Percentiles rank a stretch among this genome's conserved stretches.
These are phyloP conservation scores for Doris montereyensis DNA, from an alignment of 2,888 invertebrate species.

Conservation along the genomic window DNA sequence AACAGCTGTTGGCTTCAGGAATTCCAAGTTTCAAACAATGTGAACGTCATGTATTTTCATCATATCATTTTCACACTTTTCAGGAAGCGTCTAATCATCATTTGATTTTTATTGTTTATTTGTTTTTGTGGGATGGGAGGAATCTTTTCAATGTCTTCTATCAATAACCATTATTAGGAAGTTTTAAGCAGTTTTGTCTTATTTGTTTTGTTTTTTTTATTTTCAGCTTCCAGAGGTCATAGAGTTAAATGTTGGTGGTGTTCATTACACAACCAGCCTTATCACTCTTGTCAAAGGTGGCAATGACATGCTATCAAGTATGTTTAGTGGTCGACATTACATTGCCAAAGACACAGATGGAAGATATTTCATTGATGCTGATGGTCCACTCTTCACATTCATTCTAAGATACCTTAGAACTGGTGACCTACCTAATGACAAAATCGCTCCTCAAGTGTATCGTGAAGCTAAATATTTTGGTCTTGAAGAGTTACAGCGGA, in stretches of 20 bases:
- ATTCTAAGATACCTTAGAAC: conserved; percentile 65
- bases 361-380: conserved; percentile 68
- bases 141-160: too few relatives aligned
- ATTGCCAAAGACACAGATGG: conserved; percentile 61
- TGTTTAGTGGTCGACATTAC: conserved; percentile 68
- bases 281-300: conserved; percentile 60
- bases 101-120: too few relatives aligned
- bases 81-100: too few relatives aligned
- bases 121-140: too few relatives aligned
- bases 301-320: conserved; percentile 66
- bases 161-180: too few relatives aligned
- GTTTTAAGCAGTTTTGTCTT: too few relatives aligned
- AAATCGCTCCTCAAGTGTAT: conserved; percentile 55
- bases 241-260: conserved; percentile 68
- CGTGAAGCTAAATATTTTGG: conserved; percentile 67
- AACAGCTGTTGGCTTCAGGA: too few relatives aligned
- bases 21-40: too few relatives aligned
- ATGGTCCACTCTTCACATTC: conserved; percentile 62
- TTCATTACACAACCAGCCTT: conserved; percentile 60
- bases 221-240: conserved; percentile 62
- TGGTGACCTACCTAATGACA: conserved; percentile 59
- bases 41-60: too few relatives aligned
- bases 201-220: too few relatives aligned
- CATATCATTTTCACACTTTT: too few relatives aligned
- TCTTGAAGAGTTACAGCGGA: conserved; percentile 55